A percentile compares a stretch with the other conserved stretches of the same genome.
Conservation (phyloP, 2,888 invertebrate species). For the Chymomyza caudatula region DNA sequence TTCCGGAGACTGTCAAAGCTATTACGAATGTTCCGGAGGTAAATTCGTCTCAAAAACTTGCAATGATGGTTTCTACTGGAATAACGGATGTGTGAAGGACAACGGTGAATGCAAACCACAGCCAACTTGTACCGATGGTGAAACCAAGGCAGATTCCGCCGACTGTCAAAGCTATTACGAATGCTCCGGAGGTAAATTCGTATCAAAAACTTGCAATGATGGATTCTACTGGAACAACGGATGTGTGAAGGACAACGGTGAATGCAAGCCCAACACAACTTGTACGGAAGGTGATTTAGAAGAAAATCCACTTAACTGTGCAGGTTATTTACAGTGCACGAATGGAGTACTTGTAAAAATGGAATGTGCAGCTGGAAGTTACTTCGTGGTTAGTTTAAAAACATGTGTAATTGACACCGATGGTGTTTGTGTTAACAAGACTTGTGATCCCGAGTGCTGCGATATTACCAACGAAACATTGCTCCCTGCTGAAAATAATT, state of each 20-base stretch:
- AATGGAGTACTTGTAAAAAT: not conserved
- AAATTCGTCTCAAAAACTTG: not conserved
- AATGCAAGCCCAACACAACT: conserved; percentile 16
- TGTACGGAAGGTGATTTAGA: not conserved
- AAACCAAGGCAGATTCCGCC: not conserved
- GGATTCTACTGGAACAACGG: not conserved
- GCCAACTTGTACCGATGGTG: not conserved
- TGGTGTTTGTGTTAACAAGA: conserved; percentile 27
- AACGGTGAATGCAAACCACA: not conserved
- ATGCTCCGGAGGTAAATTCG: not conserved
- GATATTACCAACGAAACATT: conserved; percentile 25
- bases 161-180: not conserved
- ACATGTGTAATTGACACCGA: conserved; percentile 30
- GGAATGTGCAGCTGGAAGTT: not conserved
- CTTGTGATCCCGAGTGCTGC: conserved; percentile 52
- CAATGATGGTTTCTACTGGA: not conserved
- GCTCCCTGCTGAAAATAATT: conserved; percentile 38
- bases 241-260: conserved; percentile 32
- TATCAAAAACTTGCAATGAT: not conserved
- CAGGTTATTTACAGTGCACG: not conserved
- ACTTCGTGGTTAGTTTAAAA: not conserved
- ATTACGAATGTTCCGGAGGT: not conserved
- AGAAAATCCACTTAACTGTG: not conserved
- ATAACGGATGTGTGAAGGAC: not conserved
- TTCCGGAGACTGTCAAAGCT: not conserved